A percentile compares a stretch with the other conserved stretches of the same genome.
phyloP scores from a whole-genome alignment of 64 coral and sea anemone species.

The Orbicella faveolata region DNA sequence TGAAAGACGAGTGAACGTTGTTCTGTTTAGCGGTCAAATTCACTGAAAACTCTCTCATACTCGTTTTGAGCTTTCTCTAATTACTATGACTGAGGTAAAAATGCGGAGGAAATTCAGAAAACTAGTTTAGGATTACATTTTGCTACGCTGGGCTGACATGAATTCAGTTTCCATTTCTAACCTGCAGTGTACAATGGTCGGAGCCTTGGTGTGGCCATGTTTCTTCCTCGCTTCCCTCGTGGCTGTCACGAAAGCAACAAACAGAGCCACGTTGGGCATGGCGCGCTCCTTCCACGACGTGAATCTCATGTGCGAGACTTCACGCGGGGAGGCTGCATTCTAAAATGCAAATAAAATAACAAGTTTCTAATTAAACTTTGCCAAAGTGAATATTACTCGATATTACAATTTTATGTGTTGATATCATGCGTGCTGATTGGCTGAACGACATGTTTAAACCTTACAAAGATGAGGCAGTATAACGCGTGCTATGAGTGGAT shows the following conservation, averaged over 20 bases:
- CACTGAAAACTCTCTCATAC: not conserved
- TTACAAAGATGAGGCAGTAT: no score
- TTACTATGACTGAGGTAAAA: no score
- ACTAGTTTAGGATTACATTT: no score
- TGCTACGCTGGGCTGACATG: not conserved
- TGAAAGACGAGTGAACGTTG: not conserved
- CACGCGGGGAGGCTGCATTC: constrained; percentile 26
- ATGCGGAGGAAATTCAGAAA: no score
- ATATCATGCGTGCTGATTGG: no score
- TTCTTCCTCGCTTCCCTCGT: constrained; percentile 56
- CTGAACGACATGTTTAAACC: no score
- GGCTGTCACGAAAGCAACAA: constrained; percentile 79
- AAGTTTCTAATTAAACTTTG: no score
- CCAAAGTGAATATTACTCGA: no score
- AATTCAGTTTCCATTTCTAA: not conserved
- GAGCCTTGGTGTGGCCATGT: constrained; percentile 59
- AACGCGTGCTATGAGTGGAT: no score
- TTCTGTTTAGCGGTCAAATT: not conserved
- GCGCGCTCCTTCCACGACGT: constrained; percentile 83
- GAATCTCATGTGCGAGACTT: constrained; percentile 77
- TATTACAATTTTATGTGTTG: no score
- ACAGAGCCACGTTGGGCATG: constrained; percentile 84
- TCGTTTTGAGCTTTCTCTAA: no score
- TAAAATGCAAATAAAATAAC: not conserved
- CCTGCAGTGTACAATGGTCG: constrained; percentile 91